Percentiles rank a stretch among this genome's conserved stretches.
Evolutionary conservation across 1,140 invertebrate species (phyloP).

Genomic region (Rhynchophorus ferrugineus): DNA sequence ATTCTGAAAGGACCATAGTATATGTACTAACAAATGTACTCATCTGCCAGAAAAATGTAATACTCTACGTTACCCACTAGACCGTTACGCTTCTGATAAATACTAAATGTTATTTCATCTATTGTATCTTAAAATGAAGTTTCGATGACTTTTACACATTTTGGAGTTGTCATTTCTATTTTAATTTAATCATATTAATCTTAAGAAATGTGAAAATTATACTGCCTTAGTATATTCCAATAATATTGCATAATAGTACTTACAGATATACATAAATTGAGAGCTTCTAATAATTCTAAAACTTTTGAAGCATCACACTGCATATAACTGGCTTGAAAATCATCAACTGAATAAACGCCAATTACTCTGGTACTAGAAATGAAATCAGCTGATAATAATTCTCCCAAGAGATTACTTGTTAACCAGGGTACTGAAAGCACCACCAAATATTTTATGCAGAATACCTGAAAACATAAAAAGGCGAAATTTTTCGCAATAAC

Average conservation of each 20-base stretch:
- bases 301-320: slow-evolving; percentile 66
- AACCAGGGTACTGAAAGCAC: slow-evolving; percentile 70
- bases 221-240: no score
- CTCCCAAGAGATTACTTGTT: slow-evolving; percentile 61
- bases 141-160: no score
- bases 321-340: slow-evolving; percentile 69
- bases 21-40: no score
- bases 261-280: slow-evolving; percentile 64
- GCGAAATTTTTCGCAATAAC: background rate
- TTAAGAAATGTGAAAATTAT: no score
- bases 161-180: no score
- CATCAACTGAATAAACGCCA: slow-evolving; percentile 70
- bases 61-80: no score
- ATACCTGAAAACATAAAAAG: slow-evolving; percentile 37
- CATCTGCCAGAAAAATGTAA: no score
- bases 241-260: background rate
- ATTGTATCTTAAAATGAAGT: no score
- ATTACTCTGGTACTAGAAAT: slow-evolving; percentile 57
- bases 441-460: slow-evolving; percentile 56
- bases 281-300: slow-evolving; percentile 59
- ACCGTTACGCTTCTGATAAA: no score
- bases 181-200: no score
- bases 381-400: slow-evolving; percentile 53
- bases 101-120: no score
- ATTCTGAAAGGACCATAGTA: no score